phyloP scores from a whole-genome alignment of 2,797 vertebrate genomes.

The Otolemur crassicaudatus region DNA sequence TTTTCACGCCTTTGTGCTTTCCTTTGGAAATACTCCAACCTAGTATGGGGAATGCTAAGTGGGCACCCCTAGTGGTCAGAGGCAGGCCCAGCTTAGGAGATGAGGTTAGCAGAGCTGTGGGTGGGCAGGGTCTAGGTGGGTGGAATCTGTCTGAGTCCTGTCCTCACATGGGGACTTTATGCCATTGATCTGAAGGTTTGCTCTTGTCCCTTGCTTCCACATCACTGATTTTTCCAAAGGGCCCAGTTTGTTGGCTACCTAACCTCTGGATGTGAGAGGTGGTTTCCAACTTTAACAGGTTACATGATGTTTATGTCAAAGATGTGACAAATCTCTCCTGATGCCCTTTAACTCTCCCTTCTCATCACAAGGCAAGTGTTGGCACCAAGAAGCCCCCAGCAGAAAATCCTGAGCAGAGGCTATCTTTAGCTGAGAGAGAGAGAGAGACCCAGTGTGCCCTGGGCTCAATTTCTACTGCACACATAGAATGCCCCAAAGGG shows the following conservation, averaged over 20 bases:
- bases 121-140: neutral
- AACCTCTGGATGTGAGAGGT: neutral
- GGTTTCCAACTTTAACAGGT: neutral
- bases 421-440: neutral
- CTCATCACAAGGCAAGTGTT: neutral
- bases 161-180: neutral
- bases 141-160: neutral
- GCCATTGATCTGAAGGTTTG: neutral
- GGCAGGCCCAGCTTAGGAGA: neutral
- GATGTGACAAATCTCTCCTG: neutral
- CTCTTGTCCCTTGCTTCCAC: too few species aligned
- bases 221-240: neutral
- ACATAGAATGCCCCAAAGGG: neutral
- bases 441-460: too few species aligned
- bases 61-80: neutral
- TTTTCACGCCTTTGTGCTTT: neutral
- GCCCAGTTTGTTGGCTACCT: neutral
- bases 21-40: neutral
- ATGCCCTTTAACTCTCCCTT: neutral
- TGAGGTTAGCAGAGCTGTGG: neutral
- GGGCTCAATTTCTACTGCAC: too few species aligned
- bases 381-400: neutral
- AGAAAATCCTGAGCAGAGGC: neutral
- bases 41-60: neutral
- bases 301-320: neutral